phyloP scores from a whole-genome alignment of 2,113 vertebrate species.

The Brachyhypopomus gauderio region DNA sequence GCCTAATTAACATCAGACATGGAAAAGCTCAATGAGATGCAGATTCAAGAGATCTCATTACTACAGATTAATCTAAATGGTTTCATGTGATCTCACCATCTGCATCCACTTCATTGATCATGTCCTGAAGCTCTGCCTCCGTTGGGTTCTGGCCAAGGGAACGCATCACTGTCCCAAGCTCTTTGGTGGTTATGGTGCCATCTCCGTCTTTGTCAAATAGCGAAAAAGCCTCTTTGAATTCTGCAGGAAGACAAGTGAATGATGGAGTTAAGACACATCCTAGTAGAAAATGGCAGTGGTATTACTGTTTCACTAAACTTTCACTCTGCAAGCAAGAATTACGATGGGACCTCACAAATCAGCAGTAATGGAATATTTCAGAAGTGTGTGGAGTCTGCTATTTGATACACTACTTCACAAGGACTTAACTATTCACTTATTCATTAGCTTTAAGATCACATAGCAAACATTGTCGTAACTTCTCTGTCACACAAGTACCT shows the following conservation, averaged over 20 bases:
- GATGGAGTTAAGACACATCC: not conserved
- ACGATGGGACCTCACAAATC: no score
- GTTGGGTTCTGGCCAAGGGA: conserved; percentile 90
- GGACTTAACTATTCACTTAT: no score
- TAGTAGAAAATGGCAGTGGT: not conserved
- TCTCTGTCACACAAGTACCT: no score
- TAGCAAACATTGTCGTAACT: no score
- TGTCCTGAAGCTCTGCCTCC: conserved; percentile 90
- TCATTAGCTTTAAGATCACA: no score
- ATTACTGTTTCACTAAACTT: no score
- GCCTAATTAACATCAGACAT: not conserved
- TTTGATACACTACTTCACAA: no score
- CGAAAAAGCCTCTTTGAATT: conserved; percentile 93
- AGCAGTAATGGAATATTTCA: no score
- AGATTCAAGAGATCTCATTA: not conserved
- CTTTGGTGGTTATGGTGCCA: conserved; percentile 92
- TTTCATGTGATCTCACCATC: conserved; percentile 75
- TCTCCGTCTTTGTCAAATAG: conserved; percentile 93
- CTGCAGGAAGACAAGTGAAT: conserved; percentile 61
- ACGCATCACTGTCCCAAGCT: conserved; percentile 89
- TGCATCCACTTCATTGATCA: conserved; percentile 93
- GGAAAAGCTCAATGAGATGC: not conserved
- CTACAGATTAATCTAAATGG: conserved; percentile 14
- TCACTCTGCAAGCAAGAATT: no score
- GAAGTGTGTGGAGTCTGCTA: no score